These are phyloP conservation scores for Cydia fagiglandana DNA, from an alignment of 1,140 invertebrate genomes.

Conservation along the genomic window DNA sequence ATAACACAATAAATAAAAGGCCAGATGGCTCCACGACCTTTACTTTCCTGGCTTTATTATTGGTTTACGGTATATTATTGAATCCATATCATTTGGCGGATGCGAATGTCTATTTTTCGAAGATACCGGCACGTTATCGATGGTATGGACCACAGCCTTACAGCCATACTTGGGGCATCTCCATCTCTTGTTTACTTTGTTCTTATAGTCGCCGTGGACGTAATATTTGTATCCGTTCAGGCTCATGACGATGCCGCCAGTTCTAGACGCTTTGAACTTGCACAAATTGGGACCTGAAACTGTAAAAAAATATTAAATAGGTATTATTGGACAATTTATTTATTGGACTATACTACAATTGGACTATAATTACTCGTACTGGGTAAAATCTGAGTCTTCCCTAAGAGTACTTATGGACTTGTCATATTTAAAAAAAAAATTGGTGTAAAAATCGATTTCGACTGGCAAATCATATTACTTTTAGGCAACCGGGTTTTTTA, in stretches of 20 bases:
- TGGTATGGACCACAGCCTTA: conserved; percentile 11
- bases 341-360: too few relatives aligned
- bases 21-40: not conserved
- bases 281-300: not conserved
- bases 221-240: not conserved
- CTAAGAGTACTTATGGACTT: too few relatives aligned
- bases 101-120: conserved; percentile 5
- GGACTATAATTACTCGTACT: too few relatives aligned
- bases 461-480: too few relatives aligned
- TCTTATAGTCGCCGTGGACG: not conserved
- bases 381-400: too few relatives aligned
- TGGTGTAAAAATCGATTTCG: too few relatives aligned
- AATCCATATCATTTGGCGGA: not conserved
- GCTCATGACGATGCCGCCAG: not conserved
- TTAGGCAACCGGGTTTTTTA: too few relatives aligned
- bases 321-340: too few relatives aligned
- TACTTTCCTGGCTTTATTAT: not conserved
- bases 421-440: too few relatives aligned
- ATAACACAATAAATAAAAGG: too few relatives aligned
- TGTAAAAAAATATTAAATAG: too few relatives aligned
- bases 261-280: not conserved
- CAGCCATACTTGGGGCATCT: conserved; percentile 8
- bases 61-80: not conserved
- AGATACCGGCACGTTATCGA: conserved; percentile 10
- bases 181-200: conserved; percentile 26